These are phyloP conservation scores for Lepisosteus oculatus DNA, from an alignment of 2,113 vertebrate genomes.

Conservation along the genomic window DNA sequence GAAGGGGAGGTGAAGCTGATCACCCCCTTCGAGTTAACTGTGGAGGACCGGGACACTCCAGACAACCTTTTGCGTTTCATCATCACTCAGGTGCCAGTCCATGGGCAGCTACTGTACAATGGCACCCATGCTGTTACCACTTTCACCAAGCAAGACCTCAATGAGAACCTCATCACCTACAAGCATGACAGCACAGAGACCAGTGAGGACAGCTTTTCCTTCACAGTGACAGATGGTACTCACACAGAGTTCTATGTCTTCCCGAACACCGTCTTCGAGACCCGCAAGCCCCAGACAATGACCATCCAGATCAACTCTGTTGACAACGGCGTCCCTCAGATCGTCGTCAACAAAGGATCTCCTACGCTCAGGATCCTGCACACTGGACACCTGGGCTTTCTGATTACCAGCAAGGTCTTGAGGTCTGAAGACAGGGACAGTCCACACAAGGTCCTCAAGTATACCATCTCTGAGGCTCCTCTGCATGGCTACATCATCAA, in stretches of 20 bases:
- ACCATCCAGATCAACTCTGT: slow-evolving; percentile 46
- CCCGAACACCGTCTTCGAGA: slow-evolving; percentile 42
- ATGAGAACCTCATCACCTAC: slow-evolving; percentile 57
- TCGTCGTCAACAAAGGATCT: slow-evolving; percentile 48
- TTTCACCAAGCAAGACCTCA: slow-evolving; percentile 59
- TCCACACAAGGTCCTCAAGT: slow-evolving; percentile 64
- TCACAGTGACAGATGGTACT: slow-evolving; percentile 54
- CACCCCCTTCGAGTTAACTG: slow-evolving; percentile 56
- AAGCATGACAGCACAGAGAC: slow-evolving; percentile 46
- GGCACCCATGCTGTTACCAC: slow-evolving; percentile 38
- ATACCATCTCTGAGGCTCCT: slow-evolving; percentile 61
- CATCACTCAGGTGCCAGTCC: slow-evolving; percentile 47
- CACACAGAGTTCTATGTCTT: slow-evolving; percentile 52
- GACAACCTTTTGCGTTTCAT: slow-evolving; percentile 48
- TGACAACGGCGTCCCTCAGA: slow-evolving; percentile 43
- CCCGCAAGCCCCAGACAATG: slow-evolving; percentile 49
- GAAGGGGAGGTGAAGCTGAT: slow-evolving; percentile 50
- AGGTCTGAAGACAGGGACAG: slow-evolving; percentile 49
- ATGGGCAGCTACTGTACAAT: slow-evolving; percentile 54
- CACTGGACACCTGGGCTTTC: slow-evolving; percentile 46
- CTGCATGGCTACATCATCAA: slow-evolving; percentile 70
- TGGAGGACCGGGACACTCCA: slow-evolving; percentile 50
- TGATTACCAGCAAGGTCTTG: slow-evolving; percentile 53
- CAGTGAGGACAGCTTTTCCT: slow-evolving; percentile 54
- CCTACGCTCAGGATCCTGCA: slow-evolving; percentile 38